Evolutionary conservation across 2,797 vertebrate genomes (phyloP).

Genomic region (Semotilus atromaculatus): DNA sequence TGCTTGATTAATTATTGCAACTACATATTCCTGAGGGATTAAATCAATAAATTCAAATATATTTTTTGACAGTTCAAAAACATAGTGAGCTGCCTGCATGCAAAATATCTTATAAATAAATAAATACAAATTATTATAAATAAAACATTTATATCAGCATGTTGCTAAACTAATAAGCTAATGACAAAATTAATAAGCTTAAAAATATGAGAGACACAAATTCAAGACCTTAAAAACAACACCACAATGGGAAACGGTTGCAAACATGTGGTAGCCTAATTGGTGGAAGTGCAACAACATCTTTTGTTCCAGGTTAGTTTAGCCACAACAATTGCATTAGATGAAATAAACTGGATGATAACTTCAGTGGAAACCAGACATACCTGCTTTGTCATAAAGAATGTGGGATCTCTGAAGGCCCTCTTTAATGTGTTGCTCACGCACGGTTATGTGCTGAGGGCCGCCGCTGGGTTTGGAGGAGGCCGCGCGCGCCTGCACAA

Average conservation of each 20-base stretch:
- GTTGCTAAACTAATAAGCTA: neutral
- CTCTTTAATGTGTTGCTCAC: conserved; percentile 91
- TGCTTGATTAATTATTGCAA: neutral
- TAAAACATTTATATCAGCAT: neutral
- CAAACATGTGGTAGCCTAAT: neutral
- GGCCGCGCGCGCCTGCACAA: conserved; percentile 63
- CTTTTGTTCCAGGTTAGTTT: neutral
- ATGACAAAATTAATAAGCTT: neutral
- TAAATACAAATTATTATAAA: too few relatives aligned
- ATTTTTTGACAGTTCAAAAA: neutral
- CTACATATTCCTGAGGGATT: neutral
- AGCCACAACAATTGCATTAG: neutral
- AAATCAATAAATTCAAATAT: neutral
- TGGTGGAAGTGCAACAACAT: neutral
- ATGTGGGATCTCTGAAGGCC: conserved; percentile 96
- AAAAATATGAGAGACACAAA: neutral
- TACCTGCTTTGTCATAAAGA: conserved; percentile 95
- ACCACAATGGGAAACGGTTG: neutral
- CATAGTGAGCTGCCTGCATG: neutral
- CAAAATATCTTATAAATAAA: neutral
- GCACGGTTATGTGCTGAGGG: conserved; percentile 77
- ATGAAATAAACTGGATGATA: neutral
- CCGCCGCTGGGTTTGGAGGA: conserved; percentile 34
- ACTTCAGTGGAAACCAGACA: conserved; percentile 51
- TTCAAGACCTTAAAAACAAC: neutral